Conservation (phyloP, 2,888 invertebrate species). For the Acheta domesticus region DNA sequence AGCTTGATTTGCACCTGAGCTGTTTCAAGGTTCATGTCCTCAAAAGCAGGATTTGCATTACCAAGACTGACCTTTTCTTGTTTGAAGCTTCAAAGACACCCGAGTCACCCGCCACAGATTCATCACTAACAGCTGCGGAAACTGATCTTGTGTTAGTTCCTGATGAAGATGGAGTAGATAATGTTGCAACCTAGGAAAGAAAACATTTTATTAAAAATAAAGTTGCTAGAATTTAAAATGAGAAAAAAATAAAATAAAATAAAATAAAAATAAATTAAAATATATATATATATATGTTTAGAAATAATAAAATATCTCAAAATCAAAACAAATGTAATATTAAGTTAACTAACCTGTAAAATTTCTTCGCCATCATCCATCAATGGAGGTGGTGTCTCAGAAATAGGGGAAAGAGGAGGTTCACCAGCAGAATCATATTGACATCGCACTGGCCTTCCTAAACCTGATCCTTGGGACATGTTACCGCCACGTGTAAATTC, state of each 20-base stretch:
- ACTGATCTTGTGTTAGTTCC: slow-evolving; percentile 85
- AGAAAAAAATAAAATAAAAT: not conserved
- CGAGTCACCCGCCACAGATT: slow-evolving; percentile 93
- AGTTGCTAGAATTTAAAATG: not conserved
- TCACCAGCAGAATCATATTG: slow-evolving; percentile 47
- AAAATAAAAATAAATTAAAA: not conserved
- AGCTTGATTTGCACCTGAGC: slow-evolving; percentile 93
- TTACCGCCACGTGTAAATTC: slow-evolving; percentile 47
- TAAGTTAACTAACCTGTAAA: slow-evolving; percentile 28
- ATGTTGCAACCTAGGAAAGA: slow-evolving; percentile 29
- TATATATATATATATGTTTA: too few relatives aligned
- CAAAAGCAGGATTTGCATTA: slow-evolving; percentile 45
- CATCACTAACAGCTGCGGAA: slow-evolving; percentile 94
- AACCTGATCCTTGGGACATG: slow-evolving; percentile 57
- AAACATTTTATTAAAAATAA: not conserved
- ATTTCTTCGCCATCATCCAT: slow-evolving; percentile 38
- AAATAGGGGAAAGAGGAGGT: slow-evolving; percentile 77
- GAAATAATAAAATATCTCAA: too few relatives aligned
- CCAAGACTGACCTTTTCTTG: slow-evolving; percentile 47
- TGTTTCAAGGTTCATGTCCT: slow-evolving; percentile 63
- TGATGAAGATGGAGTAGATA: slow-evolving; percentile 42
- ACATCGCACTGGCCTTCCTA: slow-evolving; percentile 52
- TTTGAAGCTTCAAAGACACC: slow-evolving; percentile 89
- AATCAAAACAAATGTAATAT: too few relatives aligned
- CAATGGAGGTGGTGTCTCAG: slow-evolving; percentile 68